Evolutionary conservation across 2,797 vertebrate species (phyloP), one percentile per base, ranked within the genome.

Genomic region (Tragelaphus eurycerus): DNA sequence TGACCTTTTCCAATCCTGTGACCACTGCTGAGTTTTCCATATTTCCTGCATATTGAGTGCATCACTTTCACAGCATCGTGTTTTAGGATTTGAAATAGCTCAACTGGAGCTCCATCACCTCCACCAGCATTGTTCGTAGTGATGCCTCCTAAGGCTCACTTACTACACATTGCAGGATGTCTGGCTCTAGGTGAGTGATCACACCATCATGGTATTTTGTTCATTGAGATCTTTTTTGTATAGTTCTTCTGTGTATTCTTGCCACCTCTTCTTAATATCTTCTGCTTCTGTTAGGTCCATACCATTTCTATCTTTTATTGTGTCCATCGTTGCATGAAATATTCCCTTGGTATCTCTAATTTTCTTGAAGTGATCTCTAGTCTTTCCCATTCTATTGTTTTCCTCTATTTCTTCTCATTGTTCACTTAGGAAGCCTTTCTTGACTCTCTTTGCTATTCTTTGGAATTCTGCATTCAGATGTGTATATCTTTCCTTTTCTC

Each of bases 101-200:
- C 10, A 34, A 67, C 17, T 67, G 9, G 17, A 34, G n/a, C 2
- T 34, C n/a, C 4, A 67, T 67, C n/a, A 67, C n/a, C 64, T 67
- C n/a, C n/a, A 21, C n/a, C 21, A 67, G 64, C n/a, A 11, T 34
- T 67, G 17, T 67, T 67, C 0, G 0, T 67, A 34, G n/a, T 11
- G 64, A 67, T 67, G n/a, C 64, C 9, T 67, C n/a, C 64, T 67
- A 67, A 67, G 64, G 64, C n/a, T 9, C 64, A 67, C 64, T 67
- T 67, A 67, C 64, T 34, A 17, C 0, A 1, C n/a, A 67, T 34
- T 67, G 7, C 62, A 67, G 64, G 19, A 67, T 34, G 17, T 34
- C n/a, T 67, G 64, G n/a, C 21, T 67, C 64, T 34, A 67, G n/a
- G 17, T 67, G n/a, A 67, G 17, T 34, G n/a, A 67, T 34, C n/a